Evolutionary conservation across 2,113 vertebrate species (phyloP), one percentile per base, ranked within the genome.

Genomic region (Empidonax traillii): DNA sequence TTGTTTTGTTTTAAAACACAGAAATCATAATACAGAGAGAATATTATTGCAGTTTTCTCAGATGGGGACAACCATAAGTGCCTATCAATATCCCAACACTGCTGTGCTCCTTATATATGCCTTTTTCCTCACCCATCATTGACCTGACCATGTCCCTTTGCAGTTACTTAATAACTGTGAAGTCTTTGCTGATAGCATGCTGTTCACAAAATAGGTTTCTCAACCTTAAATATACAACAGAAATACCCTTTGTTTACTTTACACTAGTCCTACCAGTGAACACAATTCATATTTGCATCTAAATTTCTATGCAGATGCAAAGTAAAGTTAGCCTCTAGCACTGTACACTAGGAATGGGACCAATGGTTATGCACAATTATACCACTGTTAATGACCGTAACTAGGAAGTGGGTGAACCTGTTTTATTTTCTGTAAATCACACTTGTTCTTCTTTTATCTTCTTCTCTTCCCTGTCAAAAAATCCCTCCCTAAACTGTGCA

Each of bases 241-340:
- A 87, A 94, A 91, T 87, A 88, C 56, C 76, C 73, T 92, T 94
- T 94, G 82, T 95, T 97, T 97, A 91, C 91, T 96, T 88, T 85
- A 89, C 59, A 84, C 82, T 92, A 75, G 79, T 85, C 89, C 77
- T 96, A 91, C 49, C 91, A 89, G 65, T 93, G 93, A 96, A 90
- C 87, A 90, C 41, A 91, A 89, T 80, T 94, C 81, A 91, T 93
- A 93, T 92, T 96, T 93, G 87, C 91, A 97, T 93, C 93, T 91
- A 91, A 92, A 97, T 96, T 95, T 92, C 95, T 87, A 95, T 93
- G 89, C 92, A 90, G 58, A 91, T 90, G 78, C 17, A 68, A 92
- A 86, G 73, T 79, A 82, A 37, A 91, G 80, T 80, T 90, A 94
- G 90, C 93, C 85, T 94, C 73, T 74, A 84, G 83, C 72, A 74